phyloP scores from a whole-genome alignment of 2,113 vertebrate species.

The Melanerpes aurifrons region DNA sequence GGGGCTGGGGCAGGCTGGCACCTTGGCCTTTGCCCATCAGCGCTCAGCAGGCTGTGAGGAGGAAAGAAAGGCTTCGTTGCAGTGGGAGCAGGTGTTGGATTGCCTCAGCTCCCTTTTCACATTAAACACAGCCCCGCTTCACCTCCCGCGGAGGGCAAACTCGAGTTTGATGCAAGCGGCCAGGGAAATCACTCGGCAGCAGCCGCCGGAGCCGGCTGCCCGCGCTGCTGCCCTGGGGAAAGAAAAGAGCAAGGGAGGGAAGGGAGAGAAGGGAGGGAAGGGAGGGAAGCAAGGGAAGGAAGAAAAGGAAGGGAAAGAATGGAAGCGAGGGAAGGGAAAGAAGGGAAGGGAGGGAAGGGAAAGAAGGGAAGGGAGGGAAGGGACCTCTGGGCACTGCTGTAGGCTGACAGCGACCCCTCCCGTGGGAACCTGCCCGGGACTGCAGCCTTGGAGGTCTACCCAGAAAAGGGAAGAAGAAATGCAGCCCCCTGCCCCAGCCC shows the following conservation, averaged over 20 bases:
- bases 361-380: too few species aligned
- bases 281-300: too few species aligned
- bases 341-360: too few species aligned
- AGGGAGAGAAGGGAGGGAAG: too few species aligned
- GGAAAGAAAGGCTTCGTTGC: constrained; percentile 47
- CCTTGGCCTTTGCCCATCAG: not conserved
- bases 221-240: not conserved
- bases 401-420: not conserved
- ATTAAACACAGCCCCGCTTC: constrained; percentile 20
- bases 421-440: not conserved
- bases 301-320: too few species aligned
- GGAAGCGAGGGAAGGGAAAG: too few species aligned
- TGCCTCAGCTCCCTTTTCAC: constrained; percentile 13
- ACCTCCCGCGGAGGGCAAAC: constrained; percentile 31
- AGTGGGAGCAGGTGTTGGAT: constrained; percentile 58
- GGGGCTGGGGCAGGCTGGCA: not conserved
- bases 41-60: constrained; percentile 45
- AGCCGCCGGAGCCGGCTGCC: not conserved
- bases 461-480: not conserved
- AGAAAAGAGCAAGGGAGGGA: not conserved
- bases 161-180: not conserved
- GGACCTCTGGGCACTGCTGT: not conserved
- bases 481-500: not conserved
- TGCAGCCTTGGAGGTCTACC: not conserved
- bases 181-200: constrained; percentile 50